These are phyloP conservation scores for Tetranychus truncatus DNA, from an alignment of 2,888 invertebrate species.

Conservation along the genomic window DNA sequence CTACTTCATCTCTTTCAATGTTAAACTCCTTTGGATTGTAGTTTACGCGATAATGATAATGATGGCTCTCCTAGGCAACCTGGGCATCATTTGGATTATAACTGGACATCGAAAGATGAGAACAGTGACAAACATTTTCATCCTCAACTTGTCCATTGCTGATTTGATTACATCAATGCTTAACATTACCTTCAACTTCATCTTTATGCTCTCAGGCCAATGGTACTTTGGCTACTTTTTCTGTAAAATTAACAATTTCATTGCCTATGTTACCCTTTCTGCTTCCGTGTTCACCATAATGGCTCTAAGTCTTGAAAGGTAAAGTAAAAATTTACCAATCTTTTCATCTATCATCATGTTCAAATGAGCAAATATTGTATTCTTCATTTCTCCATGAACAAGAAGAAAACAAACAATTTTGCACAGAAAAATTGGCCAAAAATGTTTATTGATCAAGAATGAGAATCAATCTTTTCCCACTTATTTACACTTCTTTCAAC, in stretches of 20 bases:
- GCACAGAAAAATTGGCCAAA: no score
- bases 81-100: constrained; percentile 83
- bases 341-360: background rate
- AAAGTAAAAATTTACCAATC: constrained; percentile 1
- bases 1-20: constrained; percentile 67
- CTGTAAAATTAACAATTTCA: constrained; percentile 24
- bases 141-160: constrained; percentile 25
- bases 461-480: no score
- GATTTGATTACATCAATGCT: constrained; percentile 24
- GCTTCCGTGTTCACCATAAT: constrained; percentile 26
- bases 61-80: constrained; percentile 63
- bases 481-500: no score
- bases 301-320: constrained; percentile 26
- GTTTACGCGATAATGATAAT: constrained; percentile 58
- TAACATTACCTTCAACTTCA: constrained; percentile 25
- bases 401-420: no score
- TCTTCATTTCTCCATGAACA: no score
- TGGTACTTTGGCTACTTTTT: constrained; percentile 25
- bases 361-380: background rate
- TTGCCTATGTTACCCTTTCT: constrained; percentile 23
- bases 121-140: constrained; percentile 25
- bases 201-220: constrained; percentile 25
- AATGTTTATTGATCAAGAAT: no score
- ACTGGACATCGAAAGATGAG: constrained; percentile 28
- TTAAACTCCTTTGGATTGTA: constrained; percentile 51